These are phyloP conservation scores for Peromyscus californicus DNA, from an alignment of 2,113 vertebrate genomes.

Conservation along the genomic window DNA sequence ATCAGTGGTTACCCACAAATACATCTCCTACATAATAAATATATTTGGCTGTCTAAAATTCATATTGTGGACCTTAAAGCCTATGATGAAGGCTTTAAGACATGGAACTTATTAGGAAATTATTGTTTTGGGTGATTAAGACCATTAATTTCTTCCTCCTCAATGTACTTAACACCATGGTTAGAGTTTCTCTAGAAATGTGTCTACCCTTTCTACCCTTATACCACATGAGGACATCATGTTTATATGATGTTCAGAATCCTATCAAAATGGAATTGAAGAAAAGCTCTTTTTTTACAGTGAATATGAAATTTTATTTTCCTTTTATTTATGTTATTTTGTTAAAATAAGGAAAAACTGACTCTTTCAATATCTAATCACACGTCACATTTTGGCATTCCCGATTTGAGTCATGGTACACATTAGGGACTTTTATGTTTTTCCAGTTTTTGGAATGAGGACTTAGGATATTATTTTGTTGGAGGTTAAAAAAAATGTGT, in stretches of 20 bases:
- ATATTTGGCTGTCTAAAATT: neutral
- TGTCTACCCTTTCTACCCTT: neutral
- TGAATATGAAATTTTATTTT: neutral
- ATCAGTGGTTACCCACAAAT: neutral
- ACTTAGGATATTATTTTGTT: neutral
- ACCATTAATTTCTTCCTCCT: neutral
- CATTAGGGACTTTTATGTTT: neutral
- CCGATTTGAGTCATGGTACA: neutral
- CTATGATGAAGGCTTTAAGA: neutral
- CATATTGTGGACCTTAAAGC: neutral
- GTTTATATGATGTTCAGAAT: neutral
- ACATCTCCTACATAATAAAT: neutral
- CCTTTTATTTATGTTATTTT: neutral
- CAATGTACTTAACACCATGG: neutral
- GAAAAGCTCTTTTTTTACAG: neutral
- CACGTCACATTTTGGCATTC: neutral
- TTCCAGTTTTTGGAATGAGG: neutral
- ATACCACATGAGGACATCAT: too few relatives aligned
- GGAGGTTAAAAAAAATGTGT: neutral
- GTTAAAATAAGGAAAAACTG: too few relatives aligned
- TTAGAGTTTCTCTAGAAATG: neutral
- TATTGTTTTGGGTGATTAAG: neutral
- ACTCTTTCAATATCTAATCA: too few relatives aligned
- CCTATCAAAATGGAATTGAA: neutral
- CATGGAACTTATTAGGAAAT: neutral